These are phyloP conservation scores for Pachymerium ferrugineum DNA, from an alignment of 2,888 invertebrate genomes.

Conservation along the genomic window DNA sequence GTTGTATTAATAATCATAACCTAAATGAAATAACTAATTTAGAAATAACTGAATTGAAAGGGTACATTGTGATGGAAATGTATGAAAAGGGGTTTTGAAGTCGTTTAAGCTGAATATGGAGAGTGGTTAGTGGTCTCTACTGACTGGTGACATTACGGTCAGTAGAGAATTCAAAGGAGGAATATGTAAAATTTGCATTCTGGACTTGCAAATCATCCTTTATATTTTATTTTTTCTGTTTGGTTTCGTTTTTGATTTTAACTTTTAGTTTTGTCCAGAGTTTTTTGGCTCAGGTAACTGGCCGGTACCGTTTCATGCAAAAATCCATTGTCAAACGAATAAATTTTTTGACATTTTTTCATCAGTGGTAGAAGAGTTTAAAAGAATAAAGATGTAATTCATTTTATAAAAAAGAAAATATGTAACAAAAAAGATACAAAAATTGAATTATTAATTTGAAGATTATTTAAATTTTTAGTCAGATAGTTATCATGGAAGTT, in stretches of 20 bases:
- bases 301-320: constrained; percentile 27
- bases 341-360: constrained; percentile 14
- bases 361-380: constrained; percentile 7
- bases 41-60: background rate
- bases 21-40: constrained; percentile 1
- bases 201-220: background rate
- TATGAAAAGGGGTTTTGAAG: constrained; percentile 5
- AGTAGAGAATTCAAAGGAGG: background rate
- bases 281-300: constrained; percentile 10
- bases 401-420: constrained; percentile 9
- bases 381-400: constrained; percentile 10
- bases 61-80: background rate
- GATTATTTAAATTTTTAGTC: constrained; percentile 33
- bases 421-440: constrained; percentile 28
- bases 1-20: constrained; percentile 17
- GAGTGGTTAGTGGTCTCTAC: background rate
- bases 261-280: background rate
- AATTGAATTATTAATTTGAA: constrained; percentile 23
- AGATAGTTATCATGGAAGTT: constrained; percentile 23
- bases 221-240: background rate
- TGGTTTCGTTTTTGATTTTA: background rate
- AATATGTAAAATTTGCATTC: background rate
- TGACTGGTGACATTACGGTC: background rate
- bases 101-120: background rate
- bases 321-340: constrained; percentile 24